A percentile compares a stretch with the other conserved stretches of the same genome.
Evolutionary conservation across 2,113 vertebrate genomes (phyloP).

Genomic region (Psophia crepitans): DNA sequence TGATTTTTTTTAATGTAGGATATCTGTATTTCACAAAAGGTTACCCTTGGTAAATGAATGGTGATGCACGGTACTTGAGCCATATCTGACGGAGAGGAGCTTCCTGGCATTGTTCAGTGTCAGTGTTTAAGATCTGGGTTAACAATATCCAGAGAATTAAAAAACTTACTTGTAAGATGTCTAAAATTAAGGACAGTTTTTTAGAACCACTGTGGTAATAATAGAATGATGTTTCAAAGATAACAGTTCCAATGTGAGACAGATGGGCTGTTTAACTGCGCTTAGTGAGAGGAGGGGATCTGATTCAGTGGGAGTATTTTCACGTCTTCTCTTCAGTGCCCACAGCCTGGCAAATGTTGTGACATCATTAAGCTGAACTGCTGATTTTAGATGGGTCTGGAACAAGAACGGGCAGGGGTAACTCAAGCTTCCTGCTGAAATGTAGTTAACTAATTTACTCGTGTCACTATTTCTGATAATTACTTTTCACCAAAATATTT

Average conservation of each 20-base stretch:
- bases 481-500: conserved; percentile 90
- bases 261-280: conserved; percentile 83
- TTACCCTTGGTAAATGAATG: conserved; percentile 60
- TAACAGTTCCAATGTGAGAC: conserved; percentile 76
- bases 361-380: conserved; percentile 80
- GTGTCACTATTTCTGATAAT: conserved; percentile 83
- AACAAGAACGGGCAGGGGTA: conserved; percentile 77
- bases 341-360: conserved; percentile 79
- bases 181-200: conserved; percentile 73
- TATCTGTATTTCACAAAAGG: conserved; percentile 72
- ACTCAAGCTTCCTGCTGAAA: conserved; percentile 77
- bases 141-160: conserved; percentile 51
- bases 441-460: conserved; percentile 77
- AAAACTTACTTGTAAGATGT: conserved; percentile 66
- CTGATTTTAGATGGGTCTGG: conserved; percentile 76
- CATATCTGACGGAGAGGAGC: conserved; percentile 18
- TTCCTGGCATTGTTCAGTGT: conserved; percentile 15
- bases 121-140: conserved; percentile 60
- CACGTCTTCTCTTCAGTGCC: conserved; percentile 75
- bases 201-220: conserved; percentile 72
- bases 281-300: conserved; percentile 68
- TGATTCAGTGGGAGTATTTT: conserved; percentile 68
- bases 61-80: conserved; percentile 30
- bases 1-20: conserved; percentile 58
- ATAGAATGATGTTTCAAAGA: conserved; percentile 76